A percentile compares a stretch with the other conserved stretches of the same genome.
Conservation (phyloP, 2,797 vertebrate species). For the Oryzias sinensis region DNA sequence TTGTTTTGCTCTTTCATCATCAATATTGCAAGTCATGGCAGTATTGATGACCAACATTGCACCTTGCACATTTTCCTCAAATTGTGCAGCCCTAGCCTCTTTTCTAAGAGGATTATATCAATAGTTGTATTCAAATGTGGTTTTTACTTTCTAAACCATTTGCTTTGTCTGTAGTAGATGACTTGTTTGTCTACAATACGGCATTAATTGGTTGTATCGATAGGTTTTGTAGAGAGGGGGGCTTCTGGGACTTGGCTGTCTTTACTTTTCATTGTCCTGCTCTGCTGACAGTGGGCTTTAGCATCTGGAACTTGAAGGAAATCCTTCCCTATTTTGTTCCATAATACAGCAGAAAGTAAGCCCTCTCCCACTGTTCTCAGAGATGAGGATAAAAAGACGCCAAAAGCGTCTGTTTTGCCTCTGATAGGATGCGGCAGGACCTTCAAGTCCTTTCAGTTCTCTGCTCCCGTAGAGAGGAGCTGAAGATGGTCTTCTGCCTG, state of each 20-base stretch:
- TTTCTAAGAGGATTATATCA: no score
- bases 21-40: no score
- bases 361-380: constrained; percentile 41
- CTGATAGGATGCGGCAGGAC: constrained; percentile 41
- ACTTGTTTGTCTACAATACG: no score
- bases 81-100: no score
- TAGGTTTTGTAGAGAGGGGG: no score
- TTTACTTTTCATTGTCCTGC: constrained; percentile 13
- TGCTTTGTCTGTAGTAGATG: no score
- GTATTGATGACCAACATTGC: no score
- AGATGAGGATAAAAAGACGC: constrained; percentile 47
- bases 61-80: no score
- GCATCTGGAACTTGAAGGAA: constrained; percentile 56
- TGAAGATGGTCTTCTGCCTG: constrained; percentile 42
- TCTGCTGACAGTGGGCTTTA: constrained; percentile 42
- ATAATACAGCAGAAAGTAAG: constrained; percentile 43
- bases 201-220: no score
- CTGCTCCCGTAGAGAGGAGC: constrained; percentile 34
- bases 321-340: constrained; percentile 64
- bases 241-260: neutral
- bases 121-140: no score
- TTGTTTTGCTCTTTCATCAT: no score
- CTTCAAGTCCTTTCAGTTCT: constrained; percentile 35
- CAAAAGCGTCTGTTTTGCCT: constrained; percentile 40
- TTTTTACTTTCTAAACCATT: no score